phyloP scores from a whole-genome alignment of 2,113 vertebrate species.

The Entomyzon cyanotis region DNA sequence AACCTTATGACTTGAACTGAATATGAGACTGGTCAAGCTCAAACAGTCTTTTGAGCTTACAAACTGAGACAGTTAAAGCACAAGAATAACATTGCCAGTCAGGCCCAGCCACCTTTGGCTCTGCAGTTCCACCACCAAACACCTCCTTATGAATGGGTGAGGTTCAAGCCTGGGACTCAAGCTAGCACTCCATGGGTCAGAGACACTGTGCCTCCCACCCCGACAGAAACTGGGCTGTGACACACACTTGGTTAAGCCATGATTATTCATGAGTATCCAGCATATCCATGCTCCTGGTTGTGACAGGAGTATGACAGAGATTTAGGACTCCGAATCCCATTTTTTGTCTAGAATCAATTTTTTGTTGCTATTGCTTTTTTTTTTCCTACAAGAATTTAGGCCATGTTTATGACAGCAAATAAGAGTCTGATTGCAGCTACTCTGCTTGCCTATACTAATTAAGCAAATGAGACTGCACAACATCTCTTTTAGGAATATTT shows the following conservation, averaged over 20 bases:
- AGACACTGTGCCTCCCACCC: neutral
- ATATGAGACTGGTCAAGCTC: neutral
- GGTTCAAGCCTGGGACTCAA: neutral
- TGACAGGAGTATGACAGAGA: neutral
- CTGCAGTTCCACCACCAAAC: neutral
- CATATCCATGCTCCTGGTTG: fast-evolving
- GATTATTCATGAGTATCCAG: neutral
- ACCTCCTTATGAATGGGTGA: neutral
- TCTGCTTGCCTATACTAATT: neutral
- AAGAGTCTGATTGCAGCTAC: neutral
- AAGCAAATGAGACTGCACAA: neutral
- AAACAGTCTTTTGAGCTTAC: neutral
- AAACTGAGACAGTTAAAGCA: neutral
- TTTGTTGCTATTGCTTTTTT: neutral
- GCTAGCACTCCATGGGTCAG: neutral
- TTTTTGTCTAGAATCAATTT: neutral
- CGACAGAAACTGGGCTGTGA: neutral
- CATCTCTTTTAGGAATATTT: neutral
- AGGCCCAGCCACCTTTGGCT: neutral
- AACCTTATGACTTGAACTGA: neutral
- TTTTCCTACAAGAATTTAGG: neutral
- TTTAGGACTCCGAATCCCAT: neutral
- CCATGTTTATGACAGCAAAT: neutral
- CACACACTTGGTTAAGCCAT: neutral
- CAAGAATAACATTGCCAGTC: neutral